A percentile compares a stretch with the other conserved stretches of the same genome.
Evolutionary conservation across 1,140 invertebrate genomes (phyloP).

Genomic region (Pseudomyrmex concolor): DNA sequence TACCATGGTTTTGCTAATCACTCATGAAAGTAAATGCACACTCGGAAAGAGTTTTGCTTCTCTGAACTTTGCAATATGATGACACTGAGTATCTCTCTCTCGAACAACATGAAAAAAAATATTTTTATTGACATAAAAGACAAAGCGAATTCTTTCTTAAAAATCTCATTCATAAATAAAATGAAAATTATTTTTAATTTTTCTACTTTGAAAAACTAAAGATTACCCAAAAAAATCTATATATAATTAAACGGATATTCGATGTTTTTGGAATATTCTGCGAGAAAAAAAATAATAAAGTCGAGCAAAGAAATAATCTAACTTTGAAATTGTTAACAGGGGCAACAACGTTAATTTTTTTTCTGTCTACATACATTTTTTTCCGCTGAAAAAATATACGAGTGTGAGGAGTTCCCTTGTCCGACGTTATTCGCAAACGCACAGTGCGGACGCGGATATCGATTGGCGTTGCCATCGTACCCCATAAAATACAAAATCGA

Average conservation of each 20-base stretch:
- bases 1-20: slow-evolving; percentile 58
- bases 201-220: background rate
- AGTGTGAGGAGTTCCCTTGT: background rate
- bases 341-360: slow-evolving; percentile 11
- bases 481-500: slow-evolving; percentile 58
- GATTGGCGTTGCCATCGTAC: slow-evolving; percentile 26
- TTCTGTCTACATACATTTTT: background rate
- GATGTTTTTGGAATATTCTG: background rate
- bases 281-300: background rate
- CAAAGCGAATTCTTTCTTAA: background rate
- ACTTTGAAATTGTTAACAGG: slow-evolving; percentile 23
- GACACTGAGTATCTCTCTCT: slow-evolving; percentile 8
- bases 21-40: slow-evolving; percentile 46
- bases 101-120: background rate
- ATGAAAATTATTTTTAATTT: background rate
- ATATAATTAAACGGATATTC: background rate
- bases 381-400: background rate
- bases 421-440: slow-evolving; percentile 28
- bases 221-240: background rate
- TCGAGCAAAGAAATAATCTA: slow-evolving; percentile 3
- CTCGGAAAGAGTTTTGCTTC: slow-evolving; percentile 42
- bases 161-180: background rate
- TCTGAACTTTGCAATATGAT: slow-evolving; percentile 36
- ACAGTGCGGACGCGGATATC: slow-evolving; percentile 18
- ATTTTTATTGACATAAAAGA: background rate